Evolutionary conservation across 2,113 vertebrate genomes (phyloP).

Genomic region (Thomomys bottae): DNA sequence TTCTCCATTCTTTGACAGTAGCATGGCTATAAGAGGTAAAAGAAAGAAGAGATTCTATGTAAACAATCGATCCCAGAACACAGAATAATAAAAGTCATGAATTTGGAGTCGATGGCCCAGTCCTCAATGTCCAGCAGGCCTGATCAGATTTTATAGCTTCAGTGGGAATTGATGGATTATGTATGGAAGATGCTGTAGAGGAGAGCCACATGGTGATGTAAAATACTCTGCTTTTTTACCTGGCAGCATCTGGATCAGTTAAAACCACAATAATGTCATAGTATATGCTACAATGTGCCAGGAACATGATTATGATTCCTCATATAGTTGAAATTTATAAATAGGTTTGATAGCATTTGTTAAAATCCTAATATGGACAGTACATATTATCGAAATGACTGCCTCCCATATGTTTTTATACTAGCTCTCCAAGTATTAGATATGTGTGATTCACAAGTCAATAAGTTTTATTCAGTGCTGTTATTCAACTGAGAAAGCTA

Average conservation of each 20-base stretch:
- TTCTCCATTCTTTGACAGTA: background rate
- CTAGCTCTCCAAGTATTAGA: background rate
- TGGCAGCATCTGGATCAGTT: background rate
- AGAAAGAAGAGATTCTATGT: background rate
- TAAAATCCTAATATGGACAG: background rate
- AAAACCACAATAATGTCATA: background rate
- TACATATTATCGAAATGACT: background rate
- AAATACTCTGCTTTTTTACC: background rate
- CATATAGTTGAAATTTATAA: background rate
- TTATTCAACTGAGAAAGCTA: background rate
- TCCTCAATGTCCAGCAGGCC: background rate
- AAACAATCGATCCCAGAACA: background rate
- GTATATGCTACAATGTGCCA: fast-evolving
- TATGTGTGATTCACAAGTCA: background rate
- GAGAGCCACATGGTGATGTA: background rate
- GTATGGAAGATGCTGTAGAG: no score
- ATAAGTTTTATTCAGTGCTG: background rate
- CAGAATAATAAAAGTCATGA: no score
- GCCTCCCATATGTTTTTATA: background rate
- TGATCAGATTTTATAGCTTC: no score
- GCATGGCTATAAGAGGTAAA: background rate
- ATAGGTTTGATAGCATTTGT: background rate
- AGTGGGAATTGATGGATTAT: no score
- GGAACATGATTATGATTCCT: background rate
- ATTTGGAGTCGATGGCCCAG: background rate